Evolutionary conservation across 92 coral and sea anemone genomes (phyloP), one percentile per base, ranked within the genome.

Genomic region (Ricordea florida): DNA sequence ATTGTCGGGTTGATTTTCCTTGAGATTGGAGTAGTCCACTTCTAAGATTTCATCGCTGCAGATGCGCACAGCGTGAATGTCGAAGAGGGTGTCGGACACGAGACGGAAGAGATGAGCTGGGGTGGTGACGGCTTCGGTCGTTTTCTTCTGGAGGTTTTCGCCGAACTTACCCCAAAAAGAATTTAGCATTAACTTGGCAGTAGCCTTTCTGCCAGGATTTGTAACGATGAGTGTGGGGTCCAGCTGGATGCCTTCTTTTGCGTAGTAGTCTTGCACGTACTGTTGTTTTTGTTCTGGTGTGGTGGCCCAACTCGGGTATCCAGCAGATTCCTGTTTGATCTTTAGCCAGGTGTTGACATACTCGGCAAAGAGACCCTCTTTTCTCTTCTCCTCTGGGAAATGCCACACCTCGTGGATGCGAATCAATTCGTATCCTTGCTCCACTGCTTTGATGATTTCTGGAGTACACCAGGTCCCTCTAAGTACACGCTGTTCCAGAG

Each of bases 391-490:
- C 4, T 6, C 18, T 3, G 47, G 47, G 6, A 60, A 60, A 4
- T 60, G 67, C 29, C 29, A 34, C 0, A 60, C 47, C 6, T 37
- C 48, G 2, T 35, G 32, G 2, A 55, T 55, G 38, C 3, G n/a
- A 9, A 55, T 6, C 20, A 55, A 8, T 2, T 9, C n/a, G 7
- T 55, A 55, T 1, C 47, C 29, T 15, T 20, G 6, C n/a, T 53
- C 35, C 0, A 53, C 0, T 1, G 60, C 60, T 53, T 53, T 25
- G 4, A 7, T 10, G n/a, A 60, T 7, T 34, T 58, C 66, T 1
- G 66, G 46, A 5, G 44, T 58, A 8, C 66, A 33, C 66, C 66
- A 58, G 13, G 66, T 58, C 16, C 66, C 66, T 1, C 13, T 11
- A 1, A 58, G 5, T 0, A n/a, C n/a, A 3, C 66, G 28, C 10